Conservation (phyloP, 2,797 vertebrate species). For the Muscicapa striata region DNA sequence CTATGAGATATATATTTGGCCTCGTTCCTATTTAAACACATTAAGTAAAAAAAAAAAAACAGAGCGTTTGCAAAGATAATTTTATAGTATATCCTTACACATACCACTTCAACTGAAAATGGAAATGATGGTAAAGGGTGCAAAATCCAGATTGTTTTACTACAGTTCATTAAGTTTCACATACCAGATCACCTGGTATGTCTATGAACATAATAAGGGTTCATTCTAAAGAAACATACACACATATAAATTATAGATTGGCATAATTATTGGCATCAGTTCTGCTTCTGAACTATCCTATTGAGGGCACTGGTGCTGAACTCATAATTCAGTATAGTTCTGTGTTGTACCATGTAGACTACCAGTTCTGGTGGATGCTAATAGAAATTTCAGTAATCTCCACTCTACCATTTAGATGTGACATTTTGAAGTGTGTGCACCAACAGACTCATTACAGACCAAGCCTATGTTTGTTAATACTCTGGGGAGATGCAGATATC, state of each 20-base stretch:
- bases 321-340: background rate
- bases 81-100: background rate
- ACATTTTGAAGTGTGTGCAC: background rate
- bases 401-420: background rate
- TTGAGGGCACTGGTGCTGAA: background rate
- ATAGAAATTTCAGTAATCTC: background rate
- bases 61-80: background rate
- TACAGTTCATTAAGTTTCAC: too few species aligned
- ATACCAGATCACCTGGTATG: background rate
- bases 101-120: background rate
- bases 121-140: background rate
- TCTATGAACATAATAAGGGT: background rate
- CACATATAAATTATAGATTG: background rate
- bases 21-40: background rate
- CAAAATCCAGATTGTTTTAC: background rate
- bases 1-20: background rate
- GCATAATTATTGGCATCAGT: background rate
- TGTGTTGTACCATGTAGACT: background rate
- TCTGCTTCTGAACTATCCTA: background rate
- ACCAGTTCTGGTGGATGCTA: background rate
- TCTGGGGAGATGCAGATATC: background rate
- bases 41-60: background rate
- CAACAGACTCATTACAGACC: background rate
- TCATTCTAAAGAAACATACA: background rate
- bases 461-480: background rate